Percentiles rank a stretch among this genome's conserved stretches.
These are phyloP conservation scores for Sarcophilus harrisii DNA, from an alignment of 2,797 vertebrate species.

Conservation along the genomic window DNA sequence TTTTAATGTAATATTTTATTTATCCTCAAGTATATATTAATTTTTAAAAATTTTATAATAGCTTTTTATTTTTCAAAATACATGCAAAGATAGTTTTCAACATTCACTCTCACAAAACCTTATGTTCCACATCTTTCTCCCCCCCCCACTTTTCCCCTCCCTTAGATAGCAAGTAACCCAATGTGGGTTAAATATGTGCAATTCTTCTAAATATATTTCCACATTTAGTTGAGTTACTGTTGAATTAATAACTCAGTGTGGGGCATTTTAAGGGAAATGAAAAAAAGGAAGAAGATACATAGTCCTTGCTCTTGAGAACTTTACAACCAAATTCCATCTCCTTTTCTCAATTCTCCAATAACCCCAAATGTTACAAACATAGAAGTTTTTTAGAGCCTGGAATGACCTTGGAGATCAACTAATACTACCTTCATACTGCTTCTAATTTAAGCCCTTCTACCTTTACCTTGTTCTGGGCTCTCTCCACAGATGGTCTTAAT, in stretches of 20 bases:
- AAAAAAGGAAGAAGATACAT: not conserved
- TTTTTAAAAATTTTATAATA: too few relatives aligned
- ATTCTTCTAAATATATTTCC: too few relatives aligned
- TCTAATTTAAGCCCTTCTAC: conserved; percentile 5
- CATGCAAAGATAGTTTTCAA: too few relatives aligned
- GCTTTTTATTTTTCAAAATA: too few relatives aligned
- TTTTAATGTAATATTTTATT: too few relatives aligned
- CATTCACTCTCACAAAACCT: too few relatives aligned
- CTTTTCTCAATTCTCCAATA: not conserved
- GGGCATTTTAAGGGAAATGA: not conserved
- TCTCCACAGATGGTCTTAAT: conserved; percentile 22
- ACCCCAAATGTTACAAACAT: not conserved
- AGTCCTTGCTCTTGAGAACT: not conserved
- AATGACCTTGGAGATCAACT: not conserved
- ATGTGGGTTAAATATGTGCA: too few relatives aligned
- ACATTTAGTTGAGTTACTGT: not conserved
- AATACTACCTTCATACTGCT: not conserved
- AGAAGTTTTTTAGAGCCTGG: not conserved
- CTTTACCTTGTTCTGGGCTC: not conserved
- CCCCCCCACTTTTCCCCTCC: too few relatives aligned
- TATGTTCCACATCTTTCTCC: too few relatives aligned
- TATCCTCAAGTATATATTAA: too few relatives aligned
- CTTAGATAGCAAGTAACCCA: too few relatives aligned
- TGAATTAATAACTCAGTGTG: conserved; percentile 1
- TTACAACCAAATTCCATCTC: not conserved